Evolutionary conservation across 2,888 invertebrate species (phyloP), one percentile per base, ranked within the genome.

Genomic region (Nemoura dubitans): DNA sequence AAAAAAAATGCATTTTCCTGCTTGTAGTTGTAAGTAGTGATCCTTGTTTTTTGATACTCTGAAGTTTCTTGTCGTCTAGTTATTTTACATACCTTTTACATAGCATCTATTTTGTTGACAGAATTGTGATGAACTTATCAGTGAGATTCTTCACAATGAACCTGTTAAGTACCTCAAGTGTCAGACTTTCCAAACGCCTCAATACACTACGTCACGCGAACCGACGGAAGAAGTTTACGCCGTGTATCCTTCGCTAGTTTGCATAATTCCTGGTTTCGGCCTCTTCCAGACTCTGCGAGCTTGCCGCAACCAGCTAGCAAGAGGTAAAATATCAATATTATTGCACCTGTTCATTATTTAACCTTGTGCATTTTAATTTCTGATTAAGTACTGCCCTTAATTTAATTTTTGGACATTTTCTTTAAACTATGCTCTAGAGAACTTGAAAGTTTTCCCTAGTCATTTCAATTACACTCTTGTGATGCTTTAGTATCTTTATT

Each of bases 71-170:
- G 77, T 77, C 36, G 36, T n/a, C n/a, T n/a, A n/a, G 36, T 36
- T 36, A 6, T 36, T 36, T 77, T 77, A 26, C 5, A 3, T 16
- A 80, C 1, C 26, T 26, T 36, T 36, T 36, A 10, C n/a, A n/a
- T n/a, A n/a, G n/a, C n/a, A n/a, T n/a, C n/a, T n/a, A n/a, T n/a
- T n/a, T 36, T 36, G 36, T 36, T 36, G 36, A 80, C 89, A 94
- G 94, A 95, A 95, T 88, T 98, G 98, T 25, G 95, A 95, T 87
- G 92, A 97, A 88, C 92, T 99, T 83, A 92, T 97, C 78, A 95
- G 95, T 82, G 98, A 98, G 90, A 95, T 96, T 90, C 93, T 98
- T 87, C 97, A 98, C 90, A 95, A 96, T 89, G 97, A 96, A 90
- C 94, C 95, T 10, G 96, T 98, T 21, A 91, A 94, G 86, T 94